Evolutionary conservation across 2,888 invertebrate genomes (phyloP).

Genomic region (Acleris literana): DNA sequence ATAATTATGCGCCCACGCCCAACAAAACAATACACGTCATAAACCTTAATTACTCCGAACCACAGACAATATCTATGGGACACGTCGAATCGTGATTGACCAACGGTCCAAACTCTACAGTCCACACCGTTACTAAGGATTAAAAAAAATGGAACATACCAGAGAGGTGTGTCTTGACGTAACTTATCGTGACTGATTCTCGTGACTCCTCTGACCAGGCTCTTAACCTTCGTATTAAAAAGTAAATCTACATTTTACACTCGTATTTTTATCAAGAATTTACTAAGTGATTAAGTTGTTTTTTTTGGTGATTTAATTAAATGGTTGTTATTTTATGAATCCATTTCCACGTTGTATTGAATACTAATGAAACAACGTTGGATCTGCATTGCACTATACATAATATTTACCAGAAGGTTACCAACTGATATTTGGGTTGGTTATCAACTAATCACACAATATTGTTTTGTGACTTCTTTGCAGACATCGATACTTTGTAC

Average conservation of each 20-base stretch:
- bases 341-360: too few species aligned
- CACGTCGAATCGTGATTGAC: constrained; percentile 42
- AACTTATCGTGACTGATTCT: constrained; percentile 58
- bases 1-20: too few species aligned
- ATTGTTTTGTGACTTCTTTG: too few species aligned
- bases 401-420: too few species aligned
- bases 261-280: constrained; percentile 33
- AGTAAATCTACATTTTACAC: constrained; percentile 37
- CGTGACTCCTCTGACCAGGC: constrained; percentile 64
- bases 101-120: constrained; percentile 40
- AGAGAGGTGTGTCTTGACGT: constrained; percentile 63
- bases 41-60: constrained; percentile 17
- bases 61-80: constrained; percentile 28
- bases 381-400: too few species aligned
- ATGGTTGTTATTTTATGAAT: not conserved
- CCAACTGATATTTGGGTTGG: too few species aligned
- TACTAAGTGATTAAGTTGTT: constrained; percentile 21
- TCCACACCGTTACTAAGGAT: constrained; percentile 53
- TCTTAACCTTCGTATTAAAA: constrained; percentile 40
- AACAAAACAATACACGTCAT: constrained; percentile 14
- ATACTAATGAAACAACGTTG: too few species aligned
- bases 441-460: too few species aligned
- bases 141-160: constrained; percentile 46
- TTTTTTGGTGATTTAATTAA: not conserved
- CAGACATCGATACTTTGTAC: too few species aligned